Evolutionary conservation across 2,888 invertebrate species (phyloP), one percentile per base, ranked within the genome.

Genomic region (Osedax fenrisi): DNA sequence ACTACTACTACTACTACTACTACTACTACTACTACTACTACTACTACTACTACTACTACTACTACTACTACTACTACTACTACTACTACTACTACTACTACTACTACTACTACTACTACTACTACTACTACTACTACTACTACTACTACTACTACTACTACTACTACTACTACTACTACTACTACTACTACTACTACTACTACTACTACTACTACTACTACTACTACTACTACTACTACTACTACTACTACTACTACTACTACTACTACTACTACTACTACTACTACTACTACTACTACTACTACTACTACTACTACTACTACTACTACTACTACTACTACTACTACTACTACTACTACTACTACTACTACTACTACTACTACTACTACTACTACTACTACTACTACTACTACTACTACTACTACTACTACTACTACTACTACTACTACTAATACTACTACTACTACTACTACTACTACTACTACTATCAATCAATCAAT

Each of bases 221-320:
- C 56, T 13, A n/a, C 0, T 56, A 0, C 56, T n/a, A 0, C 56
- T 56, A 56, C 56, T n/a, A n/a, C 56, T 56, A 56, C 56, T n/a
- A n/a, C 56, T 56, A 56, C 56, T n/a, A n/a, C 56, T 0, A 56
- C 56, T n/a, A n/a, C 56, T 56, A 56, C 56, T n/a, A n/a, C 56
- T 56, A 56, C 56, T n/a, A n/a, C 56, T 56, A 56, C 0, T n/a
- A n/a, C 0, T 56, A 56, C 56, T 0, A n/a, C 56, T 56, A 56
- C 56, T n/a, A n/a, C 56, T 56, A 56, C 56, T 0, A n/a, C 56
- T 56, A 56, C 56, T n/a, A n/a, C 56, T 56, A 56, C 56, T n/a
- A n/a, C 56, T 56, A 56, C 56, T n/a, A n/a, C 56, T 56, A 56
- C 56, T n/a, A n/a, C 56, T 56, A 56, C 56, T n/a, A n/a, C 56